Evolutionary conservation across 2,888 invertebrate genomes (phyloP).

Genomic region (Pristionchus exspectatus): DNA sequence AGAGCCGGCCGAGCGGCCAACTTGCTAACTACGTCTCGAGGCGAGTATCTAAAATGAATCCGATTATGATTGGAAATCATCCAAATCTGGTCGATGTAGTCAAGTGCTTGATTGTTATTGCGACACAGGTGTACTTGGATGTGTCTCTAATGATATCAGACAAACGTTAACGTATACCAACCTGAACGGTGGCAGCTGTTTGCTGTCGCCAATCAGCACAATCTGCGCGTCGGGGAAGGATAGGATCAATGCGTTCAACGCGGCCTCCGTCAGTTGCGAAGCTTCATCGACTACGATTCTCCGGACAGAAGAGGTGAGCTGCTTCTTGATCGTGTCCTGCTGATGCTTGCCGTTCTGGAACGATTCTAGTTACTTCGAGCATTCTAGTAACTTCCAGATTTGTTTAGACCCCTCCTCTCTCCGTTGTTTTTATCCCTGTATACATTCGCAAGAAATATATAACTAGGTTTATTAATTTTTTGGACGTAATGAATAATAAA

Average conservation of each 20-base stretch:
- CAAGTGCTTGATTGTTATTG: too few species aligned
- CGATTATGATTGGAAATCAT: too few species aligned
- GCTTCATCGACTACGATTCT: conserved; percentile 36
- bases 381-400: too few species aligned
- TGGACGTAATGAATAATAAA: neutral
- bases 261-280: neutral
- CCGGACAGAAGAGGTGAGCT: neutral
- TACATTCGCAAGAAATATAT: too few species aligned
- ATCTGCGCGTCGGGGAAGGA: conserved; percentile 35
- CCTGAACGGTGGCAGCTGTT: conserved; percentile 37
- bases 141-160: too few species aligned
- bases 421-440: too few species aligned
- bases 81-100: too few species aligned
- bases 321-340: neutral
- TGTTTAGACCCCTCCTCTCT: too few species aligned
- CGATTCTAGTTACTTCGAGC: too few species aligned
- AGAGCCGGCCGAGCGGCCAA: neutral
- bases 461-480: too few species aligned
- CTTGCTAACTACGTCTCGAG: neutral
- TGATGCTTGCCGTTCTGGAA: neutral
- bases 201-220: neutral
- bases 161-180: neutral
- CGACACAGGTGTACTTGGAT: too few species aligned
- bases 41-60: neutral
- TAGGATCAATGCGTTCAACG: neutral